Conservation (phyloP, 1,140 invertebrate genomes). For the Triops cancriformis region DNA sequence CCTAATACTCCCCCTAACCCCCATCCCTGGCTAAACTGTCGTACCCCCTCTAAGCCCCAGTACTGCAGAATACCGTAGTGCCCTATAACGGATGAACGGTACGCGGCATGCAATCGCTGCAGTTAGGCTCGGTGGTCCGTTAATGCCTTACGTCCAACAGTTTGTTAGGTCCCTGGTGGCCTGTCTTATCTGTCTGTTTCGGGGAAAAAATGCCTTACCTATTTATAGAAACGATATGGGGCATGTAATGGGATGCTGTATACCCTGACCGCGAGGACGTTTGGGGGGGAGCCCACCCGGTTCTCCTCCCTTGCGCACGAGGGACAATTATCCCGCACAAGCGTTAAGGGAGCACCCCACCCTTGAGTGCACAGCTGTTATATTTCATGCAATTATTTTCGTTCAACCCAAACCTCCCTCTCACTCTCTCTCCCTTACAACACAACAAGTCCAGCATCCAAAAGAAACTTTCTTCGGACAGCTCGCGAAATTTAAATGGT, state of each 20-base stretch:
- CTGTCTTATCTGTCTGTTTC: background rate
- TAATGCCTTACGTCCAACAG: background rate
- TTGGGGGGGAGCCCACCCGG: background rate
- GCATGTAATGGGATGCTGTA: constrained; percentile 8
- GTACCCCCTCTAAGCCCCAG: background rate
- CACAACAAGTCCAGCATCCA: too few species aligned
- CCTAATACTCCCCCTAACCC: background rate
- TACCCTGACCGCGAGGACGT: background rate
- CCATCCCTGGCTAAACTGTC: background rate
- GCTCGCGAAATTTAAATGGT: too few species aligned
- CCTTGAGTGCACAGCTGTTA: background rate
- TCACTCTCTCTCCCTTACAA: background rate
- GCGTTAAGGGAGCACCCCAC: background rate
- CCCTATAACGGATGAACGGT: too few species aligned
- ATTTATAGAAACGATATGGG: constrained; percentile 11
- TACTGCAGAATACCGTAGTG: too few species aligned
- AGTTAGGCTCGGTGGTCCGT: background rate
- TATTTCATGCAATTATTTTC: background rate
- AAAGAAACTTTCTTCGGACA: too few species aligned
- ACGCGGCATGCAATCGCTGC: background rate
- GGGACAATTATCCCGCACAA: background rate
- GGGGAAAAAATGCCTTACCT: background rate
- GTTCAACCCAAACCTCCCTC: background rate
- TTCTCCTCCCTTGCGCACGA: background rate
- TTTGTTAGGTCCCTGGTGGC: background rate